phyloP scores from a whole-genome alignment of 2,888 invertebrate species.

The Adelognathus sp. region DNA sequence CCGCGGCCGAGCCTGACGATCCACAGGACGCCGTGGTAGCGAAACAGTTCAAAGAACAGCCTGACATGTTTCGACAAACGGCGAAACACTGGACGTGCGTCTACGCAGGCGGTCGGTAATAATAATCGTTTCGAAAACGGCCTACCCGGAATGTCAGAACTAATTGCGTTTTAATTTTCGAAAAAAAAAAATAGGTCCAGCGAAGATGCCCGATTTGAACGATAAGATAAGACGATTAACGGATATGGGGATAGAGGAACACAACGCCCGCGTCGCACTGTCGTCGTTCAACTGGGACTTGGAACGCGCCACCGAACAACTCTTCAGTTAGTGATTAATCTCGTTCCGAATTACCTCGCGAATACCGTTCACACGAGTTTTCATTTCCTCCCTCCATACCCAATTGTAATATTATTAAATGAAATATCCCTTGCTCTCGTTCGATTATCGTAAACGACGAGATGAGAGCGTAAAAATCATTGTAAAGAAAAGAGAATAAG shows the following conservation, averaged over 20 bases:
- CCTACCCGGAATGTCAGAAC: background rate
- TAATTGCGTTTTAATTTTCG: background rate
- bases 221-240: slow-evolving; percentile 93
- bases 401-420: too few relatives aligned
- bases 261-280: slow-evolving; percentile 93
- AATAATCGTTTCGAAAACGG: background rate
- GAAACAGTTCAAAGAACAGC: slow-evolving; percentile 95
- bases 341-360: slow-evolving; percentile 43
- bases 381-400: too few relatives aligned
- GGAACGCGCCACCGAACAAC: slow-evolving; percentile 94
- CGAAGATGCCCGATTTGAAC: slow-evolving; percentile 90
- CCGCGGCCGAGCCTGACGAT: slow-evolving; percentile 96
- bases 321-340: slow-evolving; percentile 88
- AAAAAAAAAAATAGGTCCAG: slow-evolving; percentile 84
- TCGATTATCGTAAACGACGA: slow-evolving; percentile 5
- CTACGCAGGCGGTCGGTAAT: slow-evolving; percentile 91
- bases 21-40: slow-evolving; percentile 99
- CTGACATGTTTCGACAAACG: slow-evolving; percentile 93
- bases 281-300: slow-evolving; percentile 97
- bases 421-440: slow-evolving; percentile 32
- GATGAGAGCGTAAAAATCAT: background rate
- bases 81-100: slow-evolving; percentile 98
- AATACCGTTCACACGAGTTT: slow-evolving; percentile 42
- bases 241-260: slow-evolving; percentile 97
- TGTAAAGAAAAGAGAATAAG: slow-evolving; percentile 3